Base-by-base conservation (phyloP, 2,888 invertebrate species). In the Andrena praecox region DNA sequence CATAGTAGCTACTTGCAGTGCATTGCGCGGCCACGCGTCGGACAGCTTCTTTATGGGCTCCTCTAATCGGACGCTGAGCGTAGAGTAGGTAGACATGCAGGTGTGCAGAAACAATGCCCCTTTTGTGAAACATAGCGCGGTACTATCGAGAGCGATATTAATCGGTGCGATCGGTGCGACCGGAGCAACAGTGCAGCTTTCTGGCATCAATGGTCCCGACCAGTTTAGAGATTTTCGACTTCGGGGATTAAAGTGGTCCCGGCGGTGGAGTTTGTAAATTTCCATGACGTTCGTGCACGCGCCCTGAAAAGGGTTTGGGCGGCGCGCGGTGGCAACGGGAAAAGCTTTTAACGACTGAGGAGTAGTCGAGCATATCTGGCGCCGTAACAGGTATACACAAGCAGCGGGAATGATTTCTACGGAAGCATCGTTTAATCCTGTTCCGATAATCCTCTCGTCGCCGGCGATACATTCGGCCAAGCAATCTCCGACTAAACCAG, bases 381-480 rank as follows among this genome's bases (percentile, higher is more conserved):
- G 42, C 82, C 20, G 62, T 64, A 67, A 67, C 79, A 27, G 60
- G 35, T 72, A 72, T 60, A 20, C 20, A 56, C 56, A 56, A 52
- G 52, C 62, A 20, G 10, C 59, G 35, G 24, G 16, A 71, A 54
- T 33, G 75, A 79, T 82, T 86, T 62, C 69, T 73, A 20, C 69
- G 66, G 68, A 60, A 72, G 79, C 56, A 81, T 79, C 66, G 86
- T 70, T 84, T 86, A 88, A 87, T 80, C 79, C 70, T 62, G 56
- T 77, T 84, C 78, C 82, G 63, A 78, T 85, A 88, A 87, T 87
- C 85, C 80, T 75, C 69, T 60, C 69, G 74, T 73, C 76, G 71
- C 67, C 69, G 56, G 24, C 27, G 54, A 54, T 75, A 77, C 71
- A 78, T 84, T 70, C 82, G 63, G 31, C 77, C 48, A 52, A 66